phyloP scores from a whole-genome alignment of 2,113 vertebrate species.

The Struthidea cinerea region DNA sequence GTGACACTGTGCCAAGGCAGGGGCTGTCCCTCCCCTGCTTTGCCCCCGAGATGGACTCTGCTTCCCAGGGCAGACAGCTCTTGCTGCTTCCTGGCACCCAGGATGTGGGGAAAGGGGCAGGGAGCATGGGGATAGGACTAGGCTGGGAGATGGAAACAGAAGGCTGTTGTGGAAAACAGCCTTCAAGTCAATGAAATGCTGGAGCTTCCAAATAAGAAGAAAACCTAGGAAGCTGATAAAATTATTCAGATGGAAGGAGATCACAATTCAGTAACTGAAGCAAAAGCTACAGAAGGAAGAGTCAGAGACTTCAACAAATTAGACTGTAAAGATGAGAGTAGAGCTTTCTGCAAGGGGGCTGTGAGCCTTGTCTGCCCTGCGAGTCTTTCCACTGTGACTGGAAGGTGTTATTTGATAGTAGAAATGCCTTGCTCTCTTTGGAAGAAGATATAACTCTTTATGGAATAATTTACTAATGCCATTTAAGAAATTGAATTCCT shows the following conservation, averaged over 20 bases:
- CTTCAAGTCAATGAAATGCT: neutral
- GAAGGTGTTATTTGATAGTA: neutral
- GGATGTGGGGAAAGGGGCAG: neutral
- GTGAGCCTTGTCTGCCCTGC: neutral
- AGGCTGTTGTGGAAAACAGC: neutral
- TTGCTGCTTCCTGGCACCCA: neutral
- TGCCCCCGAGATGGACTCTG: fast-evolving
- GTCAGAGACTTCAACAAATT: neutral
- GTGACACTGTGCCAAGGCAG: fast-evolving
- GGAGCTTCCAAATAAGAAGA: neutral
- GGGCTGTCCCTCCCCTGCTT: neutral
- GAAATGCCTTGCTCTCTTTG: neutral
- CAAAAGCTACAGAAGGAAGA: neutral
- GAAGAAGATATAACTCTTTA: neutral
- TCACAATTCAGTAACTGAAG: neutral
- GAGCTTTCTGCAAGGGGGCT: neutral
- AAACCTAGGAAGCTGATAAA: neutral
- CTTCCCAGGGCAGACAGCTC: neutral
- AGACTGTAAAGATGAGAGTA: neutral
- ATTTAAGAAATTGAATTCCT: constrained; percentile 47
- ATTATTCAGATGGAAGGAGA: neutral
- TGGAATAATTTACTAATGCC: constrained; percentile 15
- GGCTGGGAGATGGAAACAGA: neutral
- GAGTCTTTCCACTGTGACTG: neutral
- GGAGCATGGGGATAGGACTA: neutral